phyloP scores from a whole-genome alignment of 1,140 invertebrate genomes.

The Zaprionus ghesquierei region DNA sequence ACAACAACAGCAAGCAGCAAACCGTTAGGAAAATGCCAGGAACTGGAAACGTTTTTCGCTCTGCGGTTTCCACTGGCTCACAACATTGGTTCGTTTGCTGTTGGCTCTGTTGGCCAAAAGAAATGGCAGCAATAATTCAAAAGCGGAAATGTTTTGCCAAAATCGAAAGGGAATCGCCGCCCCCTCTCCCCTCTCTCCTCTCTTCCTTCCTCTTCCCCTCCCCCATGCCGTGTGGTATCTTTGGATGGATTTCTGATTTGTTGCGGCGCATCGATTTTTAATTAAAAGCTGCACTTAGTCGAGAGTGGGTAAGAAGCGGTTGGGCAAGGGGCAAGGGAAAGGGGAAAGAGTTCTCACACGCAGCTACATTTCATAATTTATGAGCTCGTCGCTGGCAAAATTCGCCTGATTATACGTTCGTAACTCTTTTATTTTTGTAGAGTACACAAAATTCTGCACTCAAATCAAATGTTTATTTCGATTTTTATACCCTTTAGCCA shows the following conservation, averaged over 20 bases:
- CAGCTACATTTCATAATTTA: not conserved
- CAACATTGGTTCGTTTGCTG: slow-evolving; percentile 5
- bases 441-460: not conserved
- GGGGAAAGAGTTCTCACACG: not conserved
- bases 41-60: slow-evolving; percentile 37
- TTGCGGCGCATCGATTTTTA: slow-evolving; percentile 62
- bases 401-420: not conserved
- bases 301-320: not conserved
- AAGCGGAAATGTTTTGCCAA: slow-evolving; percentile 70
- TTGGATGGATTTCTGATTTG: slow-evolving; percentile 8
- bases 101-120: slow-evolving; percentile 21
- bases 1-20: slow-evolving; percentile 19
- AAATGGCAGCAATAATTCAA: slow-evolving; percentile 73
- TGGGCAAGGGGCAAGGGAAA: not conserved
- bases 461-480: not conserved
- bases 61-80: slow-evolving; percentile 43
- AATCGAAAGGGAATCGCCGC: slow-evolving; percentile 51
- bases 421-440: not conserved
- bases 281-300: slow-evolving; percentile 66
- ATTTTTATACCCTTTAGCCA: too few relatives aligned
- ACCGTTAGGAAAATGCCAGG: slow-evolving; percentile 7
- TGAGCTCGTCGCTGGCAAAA: not conserved
- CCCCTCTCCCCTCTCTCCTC: not conserved
- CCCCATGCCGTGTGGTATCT: slow-evolving; percentile 13
- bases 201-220: too few relatives aligned